Base-by-base conservation (phyloP, 2,888 invertebrate genomes). In the Phrixothrix hirtus region DNA sequence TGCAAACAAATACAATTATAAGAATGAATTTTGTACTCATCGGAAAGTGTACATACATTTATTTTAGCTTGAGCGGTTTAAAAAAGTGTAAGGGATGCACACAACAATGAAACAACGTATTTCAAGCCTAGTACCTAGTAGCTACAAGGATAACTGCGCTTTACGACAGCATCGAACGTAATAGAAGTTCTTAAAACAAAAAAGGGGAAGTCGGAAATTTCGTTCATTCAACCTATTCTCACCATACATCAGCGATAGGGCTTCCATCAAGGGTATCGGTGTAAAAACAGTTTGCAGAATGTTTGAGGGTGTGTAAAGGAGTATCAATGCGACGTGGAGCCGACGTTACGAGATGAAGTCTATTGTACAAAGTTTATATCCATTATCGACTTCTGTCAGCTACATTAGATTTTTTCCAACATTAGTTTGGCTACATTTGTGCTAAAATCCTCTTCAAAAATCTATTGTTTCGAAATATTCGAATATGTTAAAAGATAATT, bases 281-380 rank as follows among this genome's bases (percentile, higher is more conserved):
- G 51, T 29, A 51, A 51, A 51, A 51, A 51, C 51, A 45, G 38
- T 45, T 38, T 45, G 32, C 38, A 37, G 51, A 45, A 31, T 49
- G 43, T 49, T 39, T 42, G 49, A 43, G 49, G 42, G 48, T 31
- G 48, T 41, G 25, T 30, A 25, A 17, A 13, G 21, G 17, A 37
- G 41, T 41, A 41, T 48, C 47, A 41, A 41, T 41, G 41, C 26
- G 47, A 32, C 26, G 48, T 35, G 41, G 41, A 36, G 48, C 15
- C 34, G 52, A 41, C 45, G 51, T 45, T 43, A 45, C 34, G 39
- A 39, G 39, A 44, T 46, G 52, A 52, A 46, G 46, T 52, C 52
- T 52, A 52, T 52, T 52, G 52, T 52, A 35, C 27, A 26, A 43
- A 52, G 25, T 52, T 52, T 52, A 52, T 52, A 52, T 46, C 46